These are phyloP conservation scores for Notamacropus eugenii DNA, from an alignment of 2,797 vertebrate genomes.

Conservation along the genomic window DNA sequence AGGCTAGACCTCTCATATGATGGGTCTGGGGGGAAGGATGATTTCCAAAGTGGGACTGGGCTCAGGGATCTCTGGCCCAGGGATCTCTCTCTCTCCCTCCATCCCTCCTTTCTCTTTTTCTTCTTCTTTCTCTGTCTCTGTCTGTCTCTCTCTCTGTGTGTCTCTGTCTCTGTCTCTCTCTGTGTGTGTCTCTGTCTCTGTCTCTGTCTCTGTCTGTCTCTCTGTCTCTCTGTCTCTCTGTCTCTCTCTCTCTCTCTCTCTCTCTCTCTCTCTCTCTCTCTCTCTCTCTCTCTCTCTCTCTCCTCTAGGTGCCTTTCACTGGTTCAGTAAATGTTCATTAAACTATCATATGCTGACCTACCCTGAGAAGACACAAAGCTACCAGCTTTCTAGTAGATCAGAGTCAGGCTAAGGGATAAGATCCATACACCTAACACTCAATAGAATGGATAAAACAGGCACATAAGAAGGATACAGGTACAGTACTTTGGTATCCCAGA, in stretches of 20 bases:
- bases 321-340: not conserved
- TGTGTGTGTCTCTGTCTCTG: too few relatives aligned
- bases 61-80: not conserved
- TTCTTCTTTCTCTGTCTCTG: too few relatives aligned
- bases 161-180: too few relatives aligned
- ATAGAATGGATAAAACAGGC: not conserved
- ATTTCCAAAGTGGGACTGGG: not conserved
- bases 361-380: not conserved
- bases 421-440: not conserved
- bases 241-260: rapidly evolving
- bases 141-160: rapidly evolving
- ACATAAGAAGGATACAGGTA: not conserved
- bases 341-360: not conserved
- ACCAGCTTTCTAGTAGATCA: not conserved
- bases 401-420: not conserved
- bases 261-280: too few relatives aligned
- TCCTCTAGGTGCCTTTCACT: not conserved
- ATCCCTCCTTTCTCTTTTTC: too few relatives aligned
- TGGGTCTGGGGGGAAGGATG: not conserved
- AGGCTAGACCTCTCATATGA: not conserved
- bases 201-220: too few relatives aligned
- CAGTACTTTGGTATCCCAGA: not conserved
- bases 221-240: too few relatives aligned
- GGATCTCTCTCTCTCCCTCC: too few relatives aligned
- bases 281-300: too few relatives aligned